Evolutionary conservation across 2,113 vertebrate genomes (phyloP).

Genomic region (Electrona antarctica): DNA sequence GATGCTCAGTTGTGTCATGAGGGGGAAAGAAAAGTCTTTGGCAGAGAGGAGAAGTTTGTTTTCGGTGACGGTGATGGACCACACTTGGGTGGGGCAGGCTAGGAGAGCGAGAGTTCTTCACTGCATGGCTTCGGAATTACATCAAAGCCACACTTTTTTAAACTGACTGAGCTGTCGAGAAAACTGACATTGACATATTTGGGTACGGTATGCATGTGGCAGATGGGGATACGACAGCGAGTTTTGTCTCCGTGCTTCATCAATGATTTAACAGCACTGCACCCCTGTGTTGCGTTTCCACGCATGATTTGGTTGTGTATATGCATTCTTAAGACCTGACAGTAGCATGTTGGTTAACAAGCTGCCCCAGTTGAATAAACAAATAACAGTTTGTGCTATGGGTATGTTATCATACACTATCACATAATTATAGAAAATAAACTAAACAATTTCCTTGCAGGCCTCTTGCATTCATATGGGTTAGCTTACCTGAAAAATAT

Average conservation of each 20-base stretch:
- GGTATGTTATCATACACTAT: neutral
- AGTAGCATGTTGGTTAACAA: conserved; percentile 16
- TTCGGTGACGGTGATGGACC: conserved; percentile 55
- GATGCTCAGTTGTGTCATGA: conserved; percentile 39
- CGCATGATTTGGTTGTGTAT: conserved; percentile 21
- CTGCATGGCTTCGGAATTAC: conserved; percentile 47
- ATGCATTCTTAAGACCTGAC: conserved; percentile 28
- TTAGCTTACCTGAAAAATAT: conserved; percentile 36
- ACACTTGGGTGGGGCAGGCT: conserved; percentile 36
- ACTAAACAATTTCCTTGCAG: conserved; percentile 5
- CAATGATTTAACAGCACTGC: conserved; percentile 47
- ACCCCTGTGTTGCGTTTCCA: conserved; percentile 25
- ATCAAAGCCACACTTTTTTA: conserved; percentile 46
- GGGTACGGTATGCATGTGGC: conserved; percentile 40
- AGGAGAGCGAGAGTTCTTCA: conserved; percentile 36
- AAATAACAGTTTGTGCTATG: neutral
- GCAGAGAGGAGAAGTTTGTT: conserved; percentile 53
- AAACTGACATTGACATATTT: conserved; percentile 61
- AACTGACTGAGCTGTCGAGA: conserved; percentile 47
- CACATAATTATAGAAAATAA: neutral
- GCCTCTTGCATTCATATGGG: conserved; percentile 35
- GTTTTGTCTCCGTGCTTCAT: conserved; percentile 44
- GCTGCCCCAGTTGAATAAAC: conserved; percentile 8
- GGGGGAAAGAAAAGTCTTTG: conserved; percentile 32
- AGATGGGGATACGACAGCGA: conserved; percentile 42